Percentiles rank a stretch among this genome's conserved stretches.
Conservation (phyloP, 2,797 vertebrate species). For the Muscicapa striata region DNA sequence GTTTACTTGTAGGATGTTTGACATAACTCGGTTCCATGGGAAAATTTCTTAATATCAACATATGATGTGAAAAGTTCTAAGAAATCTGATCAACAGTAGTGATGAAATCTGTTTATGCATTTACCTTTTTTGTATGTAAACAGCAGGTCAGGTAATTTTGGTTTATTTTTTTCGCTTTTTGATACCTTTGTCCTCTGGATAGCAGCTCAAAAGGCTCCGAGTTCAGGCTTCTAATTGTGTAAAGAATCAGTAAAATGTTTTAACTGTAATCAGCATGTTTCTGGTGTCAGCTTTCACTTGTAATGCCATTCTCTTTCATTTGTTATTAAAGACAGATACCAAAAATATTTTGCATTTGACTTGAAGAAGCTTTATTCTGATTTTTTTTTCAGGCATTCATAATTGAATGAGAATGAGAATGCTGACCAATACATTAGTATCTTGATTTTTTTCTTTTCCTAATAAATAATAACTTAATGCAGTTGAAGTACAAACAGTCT, state of each 20-base stretch:
- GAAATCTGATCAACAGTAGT: background rate
- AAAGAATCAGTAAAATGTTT: background rate
- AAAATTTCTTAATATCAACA: background rate
- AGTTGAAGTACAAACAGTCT: background rate
- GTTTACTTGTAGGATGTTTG: conserved; percentile 7
- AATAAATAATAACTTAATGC: background rate
- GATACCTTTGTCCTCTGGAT: background rate
- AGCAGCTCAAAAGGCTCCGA: background rate
- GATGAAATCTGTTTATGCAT: background rate
- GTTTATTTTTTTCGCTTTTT: background rate
- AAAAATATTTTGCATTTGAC: background rate
- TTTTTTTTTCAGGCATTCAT: background rate
- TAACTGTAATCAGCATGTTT: background rate
- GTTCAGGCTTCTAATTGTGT: background rate
- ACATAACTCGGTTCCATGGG: background rate
- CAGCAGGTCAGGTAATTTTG: background rate
- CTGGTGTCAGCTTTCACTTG: background rate
- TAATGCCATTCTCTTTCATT: background rate
- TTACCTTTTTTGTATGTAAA: background rate
- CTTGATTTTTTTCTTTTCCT: background rate
- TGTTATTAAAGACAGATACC: background rate
- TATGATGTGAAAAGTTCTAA: background rate
- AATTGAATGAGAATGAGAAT: background rate
- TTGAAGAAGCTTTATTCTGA: background rate
- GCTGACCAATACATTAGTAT: background rate